A percentile compares a stretch with the other conserved stretches of the same genome.
Conservation (phyloP, 2,113 vertebrate genomes). For the Centrocercus urophasianus region DNA sequence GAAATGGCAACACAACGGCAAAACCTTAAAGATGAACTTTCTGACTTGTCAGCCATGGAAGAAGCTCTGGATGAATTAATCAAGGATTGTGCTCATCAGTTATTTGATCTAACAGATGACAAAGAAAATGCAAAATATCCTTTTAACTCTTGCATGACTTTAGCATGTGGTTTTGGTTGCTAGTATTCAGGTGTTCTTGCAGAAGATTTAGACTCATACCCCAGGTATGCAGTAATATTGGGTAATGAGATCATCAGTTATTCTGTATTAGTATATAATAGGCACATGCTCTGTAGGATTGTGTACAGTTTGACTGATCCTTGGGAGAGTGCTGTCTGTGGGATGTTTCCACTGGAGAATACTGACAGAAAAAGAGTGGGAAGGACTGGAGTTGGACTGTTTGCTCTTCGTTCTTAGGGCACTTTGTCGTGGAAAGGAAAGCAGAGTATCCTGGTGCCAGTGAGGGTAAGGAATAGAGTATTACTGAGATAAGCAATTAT, state of each 20-base stretch:
- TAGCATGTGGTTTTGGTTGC: not conserved
- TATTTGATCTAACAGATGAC: slow-evolving; percentile 88
- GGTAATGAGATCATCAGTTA: not conserved
- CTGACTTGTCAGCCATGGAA: slow-evolving; percentile 87
- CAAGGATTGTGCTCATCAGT: slow-evolving; percentile 87
- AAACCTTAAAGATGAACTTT: slow-evolving; percentile 81
- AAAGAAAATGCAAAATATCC: slow-evolving; percentile 90
- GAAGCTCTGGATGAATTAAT: slow-evolving; percentile 90
- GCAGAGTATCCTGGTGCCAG: not conserved
- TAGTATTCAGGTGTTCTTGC: fast-evolving
- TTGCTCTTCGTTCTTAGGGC: not conserved
- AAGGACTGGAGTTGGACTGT: not conserved
- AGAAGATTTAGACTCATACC: not conserved
- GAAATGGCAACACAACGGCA: slow-evolving; percentile 62
- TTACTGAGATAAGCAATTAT: not conserved
- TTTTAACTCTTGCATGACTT: slow-evolving; percentile 59
- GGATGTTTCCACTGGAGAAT: not conserved
- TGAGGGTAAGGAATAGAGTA: not conserved
- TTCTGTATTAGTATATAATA: not conserved
- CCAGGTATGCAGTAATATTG: not conserved
- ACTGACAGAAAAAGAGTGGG: not conserved
- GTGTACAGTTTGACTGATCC: not conserved
- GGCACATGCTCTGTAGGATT: not conserved
- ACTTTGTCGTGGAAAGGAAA: not conserved
- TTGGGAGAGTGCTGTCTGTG: not conserved